These are phyloP conservation scores for Myotis findleyi DNA, from an alignment of 2,797 vertebrate genomes.

Conservation along the genomic window DNA sequence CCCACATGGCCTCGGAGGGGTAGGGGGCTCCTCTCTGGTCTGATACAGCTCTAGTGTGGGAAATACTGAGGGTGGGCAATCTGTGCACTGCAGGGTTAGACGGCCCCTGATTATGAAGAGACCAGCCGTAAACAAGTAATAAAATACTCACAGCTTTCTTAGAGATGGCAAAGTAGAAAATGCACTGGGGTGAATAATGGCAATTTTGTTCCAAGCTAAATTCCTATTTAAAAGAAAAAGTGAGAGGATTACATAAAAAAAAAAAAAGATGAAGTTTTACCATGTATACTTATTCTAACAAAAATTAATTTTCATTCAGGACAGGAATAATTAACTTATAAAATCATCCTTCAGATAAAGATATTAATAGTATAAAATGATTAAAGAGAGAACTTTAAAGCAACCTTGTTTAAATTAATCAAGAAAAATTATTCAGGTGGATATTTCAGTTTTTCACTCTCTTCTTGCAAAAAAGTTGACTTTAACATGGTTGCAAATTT, in stretches of 20 bases:
- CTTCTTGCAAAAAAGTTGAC: slow-evolving; percentile 56
- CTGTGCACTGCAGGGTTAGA: not conserved
- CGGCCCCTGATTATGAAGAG: not conserved
- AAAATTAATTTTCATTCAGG: slow-evolving; percentile 52
- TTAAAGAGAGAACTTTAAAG: slow-evolving; percentile 7
- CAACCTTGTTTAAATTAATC: slow-evolving; percentile 32
- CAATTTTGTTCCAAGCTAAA: slow-evolving; percentile 94
- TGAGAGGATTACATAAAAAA: slow-evolving; percentile 51
- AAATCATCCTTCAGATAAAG: not conserved
- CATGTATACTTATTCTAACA: not conserved
- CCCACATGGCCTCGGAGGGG: not conserved
- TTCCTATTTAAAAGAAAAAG: slow-evolving; percentile 88
- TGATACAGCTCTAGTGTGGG: not conserved
- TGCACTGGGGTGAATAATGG: slow-evolving; percentile 89
- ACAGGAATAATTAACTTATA: slow-evolving; percentile 1
- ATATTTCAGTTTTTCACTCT: slow-evolving; percentile 58
- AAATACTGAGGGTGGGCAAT: not conserved
- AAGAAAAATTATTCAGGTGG: not conserved
- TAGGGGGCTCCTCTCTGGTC: not conserved
- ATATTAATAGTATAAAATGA: not conserved
- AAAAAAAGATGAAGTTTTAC: slow-evolving; percentile 47
- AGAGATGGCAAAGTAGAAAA: slow-evolving; percentile 94
- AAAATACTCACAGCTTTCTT: slow-evolving; percentile 94
- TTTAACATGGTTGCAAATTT: slow-evolving; percentile 51
- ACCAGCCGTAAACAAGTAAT: slow-evolving; percentile 48